phyloP scores from a whole-genome alignment of 30 jellyfish, hydroid and myxozoan genomes.

The Sanderia malayensis region DNA sequence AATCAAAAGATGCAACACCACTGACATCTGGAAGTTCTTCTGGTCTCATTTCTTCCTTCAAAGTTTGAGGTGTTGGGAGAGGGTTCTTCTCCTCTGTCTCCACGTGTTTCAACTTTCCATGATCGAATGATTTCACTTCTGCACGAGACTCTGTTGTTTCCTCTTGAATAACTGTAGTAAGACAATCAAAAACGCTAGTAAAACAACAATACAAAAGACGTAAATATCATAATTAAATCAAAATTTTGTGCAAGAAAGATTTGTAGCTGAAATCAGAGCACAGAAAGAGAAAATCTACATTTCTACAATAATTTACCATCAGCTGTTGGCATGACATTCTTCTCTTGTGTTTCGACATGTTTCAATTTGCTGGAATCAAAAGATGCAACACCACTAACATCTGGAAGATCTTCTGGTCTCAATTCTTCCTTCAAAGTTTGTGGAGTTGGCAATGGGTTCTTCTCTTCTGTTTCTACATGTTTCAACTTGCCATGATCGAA shows the following conservation, averaged over 20 bases:
- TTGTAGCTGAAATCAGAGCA: too few relatives aligned
- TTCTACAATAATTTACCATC: conserved; percentile 20
- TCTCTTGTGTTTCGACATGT: conserved; percentile 66
- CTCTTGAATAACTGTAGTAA: background rate
- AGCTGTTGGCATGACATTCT: conserved; percentile 52
- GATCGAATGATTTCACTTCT: conserved; percentile 76
- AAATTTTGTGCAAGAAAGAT: too few relatives aligned
- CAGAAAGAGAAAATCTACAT: too few relatives aligned
- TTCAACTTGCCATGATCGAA: conserved; percentile 83
- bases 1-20: conserved; percentile 48
- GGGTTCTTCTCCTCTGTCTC: conserved; percentile 80
- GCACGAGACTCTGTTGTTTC: conserved; percentile 75
- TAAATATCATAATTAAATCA: too few relatives aligned
- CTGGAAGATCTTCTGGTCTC: conserved; percentile 85
- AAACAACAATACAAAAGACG: too few relatives aligned
- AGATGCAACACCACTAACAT: conserved; percentile 72
- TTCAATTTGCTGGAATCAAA: conserved; percentile 48
- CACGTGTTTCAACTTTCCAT: conserved; percentile 63
- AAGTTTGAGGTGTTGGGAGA: conserved; percentile 71
- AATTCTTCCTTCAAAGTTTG: conserved; percentile 73
- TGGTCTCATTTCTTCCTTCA: conserved; percentile 74
- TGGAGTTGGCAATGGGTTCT: conserved; percentile 90
- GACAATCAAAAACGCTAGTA: too few relatives aligned
- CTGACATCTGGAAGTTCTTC: conserved; percentile 68
- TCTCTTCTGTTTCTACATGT: conserved; percentile 93